Evolutionary conservation across 2,888 invertebrate species (phyloP).

Genomic region (Drosophila borborema): DNA sequence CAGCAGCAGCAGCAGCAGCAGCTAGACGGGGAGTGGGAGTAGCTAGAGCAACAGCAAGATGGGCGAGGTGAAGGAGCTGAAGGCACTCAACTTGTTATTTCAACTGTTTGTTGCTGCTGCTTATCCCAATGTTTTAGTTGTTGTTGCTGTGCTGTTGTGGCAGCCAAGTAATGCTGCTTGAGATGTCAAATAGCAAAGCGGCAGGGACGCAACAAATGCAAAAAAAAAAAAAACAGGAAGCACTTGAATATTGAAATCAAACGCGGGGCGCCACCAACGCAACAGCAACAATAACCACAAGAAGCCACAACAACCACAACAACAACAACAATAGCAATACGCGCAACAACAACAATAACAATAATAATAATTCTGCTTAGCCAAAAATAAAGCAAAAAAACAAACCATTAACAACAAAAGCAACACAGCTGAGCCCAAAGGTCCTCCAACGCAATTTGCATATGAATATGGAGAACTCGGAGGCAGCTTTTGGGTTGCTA

Average conservation of each 20-base stretch:
- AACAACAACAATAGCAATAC: conserved; percentile 15
- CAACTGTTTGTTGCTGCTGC: conserved; percentile 63
- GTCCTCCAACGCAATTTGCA: conserved; percentile 76
- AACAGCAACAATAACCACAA: conserved; percentile 24
- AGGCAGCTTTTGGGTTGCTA: conserved; percentile 54
- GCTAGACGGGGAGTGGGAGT: neutral
- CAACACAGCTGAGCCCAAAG: conserved; percentile 61
- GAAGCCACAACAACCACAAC: conserved; percentile 3
- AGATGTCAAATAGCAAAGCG: conserved; percentile 73
- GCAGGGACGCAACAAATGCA: conserved; percentile 5
- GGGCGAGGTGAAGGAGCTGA: conserved; percentile 6
- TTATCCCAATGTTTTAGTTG: conserved; percentile 17
- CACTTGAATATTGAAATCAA: conserved; percentile 79
- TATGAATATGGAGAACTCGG: conserved; percentile 69
- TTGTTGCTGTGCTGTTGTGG: conserved; percentile 36
- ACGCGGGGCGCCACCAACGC: conserved; percentile 69
- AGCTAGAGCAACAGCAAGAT: neutral
- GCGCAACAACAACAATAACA: conserved; percentile 28
- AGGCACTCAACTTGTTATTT: conserved; percentile 68
- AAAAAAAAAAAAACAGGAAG: conserved; percentile 65
- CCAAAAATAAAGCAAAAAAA: conserved; percentile 24
- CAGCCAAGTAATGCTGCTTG: conserved; percentile 72
- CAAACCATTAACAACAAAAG: conserved; percentile 39
- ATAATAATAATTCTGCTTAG: conserved; percentile 35
- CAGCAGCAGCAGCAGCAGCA: conserved; percentile 7